A percentile compares a stretch with the other conserved stretches of the same genome.
Evolutionary conservation across 2,113 vertebrate species (phyloP).

Genomic region (Rhinogobius similis): DNA sequence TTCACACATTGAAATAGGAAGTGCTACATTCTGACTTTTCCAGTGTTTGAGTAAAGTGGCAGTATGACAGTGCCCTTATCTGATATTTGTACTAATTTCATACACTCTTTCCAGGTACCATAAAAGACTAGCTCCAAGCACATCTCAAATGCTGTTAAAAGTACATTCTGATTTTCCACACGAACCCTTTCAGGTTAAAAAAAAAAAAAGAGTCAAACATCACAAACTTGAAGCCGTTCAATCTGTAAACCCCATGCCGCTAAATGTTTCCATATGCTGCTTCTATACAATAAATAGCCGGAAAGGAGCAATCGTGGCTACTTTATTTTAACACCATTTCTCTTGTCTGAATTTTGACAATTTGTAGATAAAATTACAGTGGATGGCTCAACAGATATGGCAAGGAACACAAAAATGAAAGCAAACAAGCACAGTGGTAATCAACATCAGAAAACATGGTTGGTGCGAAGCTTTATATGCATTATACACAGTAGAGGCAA

Average conservation of each 20-base stretch:
- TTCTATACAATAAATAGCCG: neutral
- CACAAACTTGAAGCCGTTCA: neutral
- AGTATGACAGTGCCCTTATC: neutral
- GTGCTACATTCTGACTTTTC: neutral
- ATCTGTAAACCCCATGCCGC: neutral
- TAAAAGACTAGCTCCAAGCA: neutral
- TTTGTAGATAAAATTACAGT: constrained; percentile 18
- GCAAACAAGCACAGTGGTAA: constrained; percentile 32
- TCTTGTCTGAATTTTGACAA: constrained; percentile 14
- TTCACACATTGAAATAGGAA: neutral
- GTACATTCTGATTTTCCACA: neutral
- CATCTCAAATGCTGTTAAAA: neutral
- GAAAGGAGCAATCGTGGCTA: neutral
- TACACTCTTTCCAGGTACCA: neutral
- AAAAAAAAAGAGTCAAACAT: neutral
- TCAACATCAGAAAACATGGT: constrained; percentile 42
- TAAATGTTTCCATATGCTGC: neutral
- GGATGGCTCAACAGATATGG: neutral
- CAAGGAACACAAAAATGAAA: constrained; percentile 17
- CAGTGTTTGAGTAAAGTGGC: neutral
- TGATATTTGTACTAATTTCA: neutral
- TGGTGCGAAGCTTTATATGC: constrained; percentile 20
- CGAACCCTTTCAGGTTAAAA: neutral
- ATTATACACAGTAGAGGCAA: constrained; percentile 39
- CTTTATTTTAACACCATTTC: constrained; percentile 14